These are phyloP conservation scores for Anguilla pacifica DNA, from an alignment of 2,797 vertebrate genomes.

Conservation along the genomic window DNA sequence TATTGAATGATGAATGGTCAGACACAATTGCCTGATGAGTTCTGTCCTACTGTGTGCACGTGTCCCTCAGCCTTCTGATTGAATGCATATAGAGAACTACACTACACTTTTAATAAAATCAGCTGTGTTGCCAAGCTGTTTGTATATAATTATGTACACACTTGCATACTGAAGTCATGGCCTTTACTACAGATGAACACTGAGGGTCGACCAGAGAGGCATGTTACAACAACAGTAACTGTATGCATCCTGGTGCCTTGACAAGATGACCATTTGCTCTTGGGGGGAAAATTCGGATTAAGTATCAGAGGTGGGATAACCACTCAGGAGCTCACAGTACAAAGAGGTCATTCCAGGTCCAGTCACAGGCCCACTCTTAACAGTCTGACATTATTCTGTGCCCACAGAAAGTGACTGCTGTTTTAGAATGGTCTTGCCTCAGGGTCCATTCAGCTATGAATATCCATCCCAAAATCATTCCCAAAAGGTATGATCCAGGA, in stretches of 20 bases:
- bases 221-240: slow-evolving; percentile 40
- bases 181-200: background rate
- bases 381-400: background rate
- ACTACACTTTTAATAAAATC: no score
- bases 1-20: no score
- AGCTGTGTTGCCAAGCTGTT: background rate
- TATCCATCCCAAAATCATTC: background rate
- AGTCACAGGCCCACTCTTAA: background rate
- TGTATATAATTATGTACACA: background rate
- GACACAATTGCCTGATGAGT: no score
- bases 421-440: background rate
- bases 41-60: no score
- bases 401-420: background rate
- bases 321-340: background rate
- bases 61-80: no score
- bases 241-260: slow-evolving; percentile 42
- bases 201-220: slow-evolving; percentile 22
- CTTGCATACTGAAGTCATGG: background rate
- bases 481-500: background rate
- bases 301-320: background rate
- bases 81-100: no score
- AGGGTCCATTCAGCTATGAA: background rate
- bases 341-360: background rate
- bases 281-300: slow-evolving; percentile 30
- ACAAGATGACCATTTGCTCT: slow-evolving; percentile 48